Percentiles rank a stretch among this genome's conserved stretches.
Evolutionary conservation across 2,888 invertebrate genomes (phyloP).

Genomic region (Parelbella ahira): DNA sequence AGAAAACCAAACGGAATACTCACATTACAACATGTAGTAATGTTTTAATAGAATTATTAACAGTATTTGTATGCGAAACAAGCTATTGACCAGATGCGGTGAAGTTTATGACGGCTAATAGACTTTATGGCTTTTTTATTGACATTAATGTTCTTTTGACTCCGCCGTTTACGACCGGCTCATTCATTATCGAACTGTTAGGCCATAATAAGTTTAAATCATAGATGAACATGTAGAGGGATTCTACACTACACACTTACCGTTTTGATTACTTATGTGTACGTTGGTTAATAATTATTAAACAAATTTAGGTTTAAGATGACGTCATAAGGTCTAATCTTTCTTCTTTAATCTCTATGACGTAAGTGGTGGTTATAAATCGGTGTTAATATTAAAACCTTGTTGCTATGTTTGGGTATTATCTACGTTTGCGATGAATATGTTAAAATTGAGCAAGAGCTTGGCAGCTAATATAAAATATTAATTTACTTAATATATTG

Average conservation of each 20-base stretch:
- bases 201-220: slow-evolving; percentile 76
- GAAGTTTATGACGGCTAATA: slow-evolving; percentile 77
- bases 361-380: too few species aligned
- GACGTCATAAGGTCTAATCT: slow-evolving; percentile 13
- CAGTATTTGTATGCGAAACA: slow-evolving; percentile 67
- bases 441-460: too few species aligned
- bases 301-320: slow-evolving; percentile 35
- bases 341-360: slow-evolving; percentile 5
- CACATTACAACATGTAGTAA: slow-evolving; percentile 4
- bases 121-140: slow-evolving; percentile 79
- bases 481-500: too few species aligned
- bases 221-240: slow-evolving; percentile 56
- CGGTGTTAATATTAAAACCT: too few species aligned
- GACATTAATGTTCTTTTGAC: slow-evolving; percentile 78
- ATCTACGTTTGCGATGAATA: too few species aligned
- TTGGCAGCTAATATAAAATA: too few species aligned
- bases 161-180: slow-evolving; percentile 73
- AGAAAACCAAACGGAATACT: too few species aligned
- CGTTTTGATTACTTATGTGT: slow-evolving; percentile 12
- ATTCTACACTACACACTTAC: slow-evolving; percentile 25
- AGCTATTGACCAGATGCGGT: slow-evolving; percentile 75
- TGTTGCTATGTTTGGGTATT: too few species aligned
- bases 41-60: slow-evolving; percentile 46
- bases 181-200: slow-evolving; percentile 76
- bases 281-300: slow-evolving; percentile 43